Conservation (phyloP, 2,113 vertebrate genomes). For the Rhegmatorhina hoffmannsi region DNA sequence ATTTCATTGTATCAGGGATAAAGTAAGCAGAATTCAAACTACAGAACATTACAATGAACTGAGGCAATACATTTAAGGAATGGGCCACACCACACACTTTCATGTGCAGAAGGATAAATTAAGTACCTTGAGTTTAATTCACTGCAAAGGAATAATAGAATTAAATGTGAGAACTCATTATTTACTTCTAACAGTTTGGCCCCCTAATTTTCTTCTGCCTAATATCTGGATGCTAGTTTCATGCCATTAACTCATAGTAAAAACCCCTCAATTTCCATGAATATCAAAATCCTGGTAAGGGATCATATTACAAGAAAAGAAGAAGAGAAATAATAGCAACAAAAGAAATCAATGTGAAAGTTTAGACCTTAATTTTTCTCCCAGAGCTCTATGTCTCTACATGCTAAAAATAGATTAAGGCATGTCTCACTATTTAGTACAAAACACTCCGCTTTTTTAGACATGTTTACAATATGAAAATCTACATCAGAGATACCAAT, state of each 20-base stretch:
- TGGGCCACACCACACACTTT: not conserved
- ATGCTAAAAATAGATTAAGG: not conserved
- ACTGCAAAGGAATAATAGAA: not conserved
- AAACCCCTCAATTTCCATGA: not conserved
- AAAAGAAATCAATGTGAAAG: not conserved
- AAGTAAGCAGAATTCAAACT: not conserved
- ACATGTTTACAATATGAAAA: not conserved
- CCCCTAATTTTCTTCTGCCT: not conserved
- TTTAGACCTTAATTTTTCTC: not conserved
- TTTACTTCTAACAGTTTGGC: not conserved
- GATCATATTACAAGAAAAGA: not conserved
- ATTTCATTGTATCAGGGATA: not conserved
- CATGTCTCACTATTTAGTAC: not conserved
- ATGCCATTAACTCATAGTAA: not conserved
- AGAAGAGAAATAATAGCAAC: not conserved
- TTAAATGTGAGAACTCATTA: not conserved
- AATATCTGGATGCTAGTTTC: not conserved
- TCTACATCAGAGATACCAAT: not conserved
- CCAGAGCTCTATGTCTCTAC: not conserved
- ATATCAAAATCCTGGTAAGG: not conserved
- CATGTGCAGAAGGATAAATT: not conserved
- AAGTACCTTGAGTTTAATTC: not conserved
- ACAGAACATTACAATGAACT: not conserved
- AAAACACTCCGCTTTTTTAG: fast-evolving
- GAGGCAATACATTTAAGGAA: not conserved